A percentile compares a stretch with the other conserved stretches of the same genome.
phyloP scores from a whole-genome alignment of 2,113 vertebrate species.

The Sakesphorus luctuosus region DNA sequence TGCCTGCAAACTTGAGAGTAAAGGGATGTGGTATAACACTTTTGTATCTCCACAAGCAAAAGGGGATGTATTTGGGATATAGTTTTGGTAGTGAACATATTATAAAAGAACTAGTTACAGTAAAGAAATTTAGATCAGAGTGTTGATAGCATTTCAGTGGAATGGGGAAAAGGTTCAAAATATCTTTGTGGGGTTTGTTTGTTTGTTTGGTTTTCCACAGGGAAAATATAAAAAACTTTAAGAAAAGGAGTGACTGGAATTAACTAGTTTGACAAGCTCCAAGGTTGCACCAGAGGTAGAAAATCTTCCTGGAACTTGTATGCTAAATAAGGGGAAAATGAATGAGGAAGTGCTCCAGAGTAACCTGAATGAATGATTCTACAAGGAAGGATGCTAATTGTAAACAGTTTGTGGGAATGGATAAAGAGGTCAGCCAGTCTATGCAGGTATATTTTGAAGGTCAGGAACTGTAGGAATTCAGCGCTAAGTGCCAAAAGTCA shows the following conservation, averaged over 20 bases:
- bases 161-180: neutral
- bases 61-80: neutral
- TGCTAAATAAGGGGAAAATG: neutral
- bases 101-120: neutral
- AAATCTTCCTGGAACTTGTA: neutral
- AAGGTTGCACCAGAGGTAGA: neutral
- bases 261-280: neutral
- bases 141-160: neutral
- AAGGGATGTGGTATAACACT: neutral
- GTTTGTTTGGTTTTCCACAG: neutral
- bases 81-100: neutral
- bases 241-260: neutral
- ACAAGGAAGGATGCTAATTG: conserved; percentile 10
- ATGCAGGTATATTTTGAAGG: conserved; percentile 16
- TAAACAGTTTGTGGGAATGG: conserved; percentile 34
- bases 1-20: neutral
- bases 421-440: neutral
- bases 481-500: conserved; percentile 53
- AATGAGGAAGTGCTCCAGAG: neutral
- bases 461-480: neutral
- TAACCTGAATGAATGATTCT: conserved; percentile 13
- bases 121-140: neutral
- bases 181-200: neutral
- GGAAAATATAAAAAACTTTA: neutral
- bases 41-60: neutral